Evolutionary conservation across 2,888 invertebrate species (phyloP).

Genomic region (Digitonthophagus gazella): DNA sequence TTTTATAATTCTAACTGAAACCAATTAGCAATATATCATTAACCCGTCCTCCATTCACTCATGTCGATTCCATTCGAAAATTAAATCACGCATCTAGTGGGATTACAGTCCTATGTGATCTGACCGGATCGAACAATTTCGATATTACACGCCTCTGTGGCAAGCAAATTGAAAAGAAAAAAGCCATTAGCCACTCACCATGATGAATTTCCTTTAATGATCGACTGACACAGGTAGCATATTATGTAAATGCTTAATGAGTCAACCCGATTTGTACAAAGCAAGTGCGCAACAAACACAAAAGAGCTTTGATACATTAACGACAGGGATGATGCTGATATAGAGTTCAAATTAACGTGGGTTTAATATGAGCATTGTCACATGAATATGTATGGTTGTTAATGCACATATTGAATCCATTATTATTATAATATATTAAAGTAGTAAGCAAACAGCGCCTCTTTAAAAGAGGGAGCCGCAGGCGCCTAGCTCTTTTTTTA

Average conservation of each 20-base stretch:
- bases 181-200: not conserved
- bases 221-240: not conserved
- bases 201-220: not conserved
- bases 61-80: not conserved
- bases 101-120: not conserved
- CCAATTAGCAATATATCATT: not conserved
- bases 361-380: not conserved
- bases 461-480: too few species aligned
- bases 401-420: too few species aligned
- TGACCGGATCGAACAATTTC: not conserved
- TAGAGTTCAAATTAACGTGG: not conserved
- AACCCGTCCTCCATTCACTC: not conserved
- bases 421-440: too few species aligned
- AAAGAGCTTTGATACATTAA: not conserved
- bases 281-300: not conserved
- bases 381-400: not conserved
- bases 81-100: not conserved
- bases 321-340: not conserved
- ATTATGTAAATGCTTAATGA: not conserved
- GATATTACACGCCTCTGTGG: not conserved
- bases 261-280: not conserved
- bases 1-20: not conserved
- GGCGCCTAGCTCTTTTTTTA: too few species aligned
- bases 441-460: too few species aligned
- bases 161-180: not conserved